phyloP scores from a whole-genome alignment of 92 coral and sea anemone species.

The Siderastrea radians region DNA sequence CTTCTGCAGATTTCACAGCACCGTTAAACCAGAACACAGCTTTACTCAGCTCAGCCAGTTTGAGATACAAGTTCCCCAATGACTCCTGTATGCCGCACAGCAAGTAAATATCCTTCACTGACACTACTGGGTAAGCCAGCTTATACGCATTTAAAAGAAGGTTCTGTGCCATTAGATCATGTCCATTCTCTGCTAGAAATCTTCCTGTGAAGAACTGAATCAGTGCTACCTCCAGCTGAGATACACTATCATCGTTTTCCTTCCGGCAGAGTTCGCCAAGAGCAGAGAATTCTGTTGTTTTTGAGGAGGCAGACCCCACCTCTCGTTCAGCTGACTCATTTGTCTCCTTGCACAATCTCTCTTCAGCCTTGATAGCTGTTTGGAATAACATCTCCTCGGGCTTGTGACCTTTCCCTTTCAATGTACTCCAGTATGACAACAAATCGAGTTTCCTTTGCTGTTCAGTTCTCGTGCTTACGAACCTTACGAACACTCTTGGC shows the following conservation, averaged over 20 bases:
- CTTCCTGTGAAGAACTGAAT: constrained; percentile 74
- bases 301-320: constrained; percentile 54
- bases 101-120: constrained; percentile 86
- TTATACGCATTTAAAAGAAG: constrained; percentile 83
- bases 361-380: constrained; percentile 69
- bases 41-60: constrained; percentile 59
- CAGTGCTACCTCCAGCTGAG: constrained; percentile 79
- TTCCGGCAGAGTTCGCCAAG: constrained; percentile 66
- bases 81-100: constrained; percentile 81
- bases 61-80: constrained; percentile 81
- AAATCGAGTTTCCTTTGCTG: constrained; percentile 68
- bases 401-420: constrained; percentile 56
- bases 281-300: constrained; percentile 49
- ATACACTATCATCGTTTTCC: constrained; percentile 46
- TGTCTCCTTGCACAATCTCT: constrained; percentile 42
- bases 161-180: constrained; percentile 76
- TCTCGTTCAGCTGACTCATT: background rate
- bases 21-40: constrained; percentile 86
- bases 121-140: constrained; percentile 87
- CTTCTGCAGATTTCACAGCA: constrained; percentile 81
- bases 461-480: constrained; percentile 62
- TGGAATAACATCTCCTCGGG: constrained; percentile 71
- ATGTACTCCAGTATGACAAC: constrained; percentile 79
- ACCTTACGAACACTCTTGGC: constrained; percentile 76
- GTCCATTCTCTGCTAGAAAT: constrained; percentile 71